A percentile compares a stretch with the other conserved stretches of the same genome.
Conservation (phyloP, 2,888 invertebrate genomes). For the Chymomyza fuscimana region DNA sequence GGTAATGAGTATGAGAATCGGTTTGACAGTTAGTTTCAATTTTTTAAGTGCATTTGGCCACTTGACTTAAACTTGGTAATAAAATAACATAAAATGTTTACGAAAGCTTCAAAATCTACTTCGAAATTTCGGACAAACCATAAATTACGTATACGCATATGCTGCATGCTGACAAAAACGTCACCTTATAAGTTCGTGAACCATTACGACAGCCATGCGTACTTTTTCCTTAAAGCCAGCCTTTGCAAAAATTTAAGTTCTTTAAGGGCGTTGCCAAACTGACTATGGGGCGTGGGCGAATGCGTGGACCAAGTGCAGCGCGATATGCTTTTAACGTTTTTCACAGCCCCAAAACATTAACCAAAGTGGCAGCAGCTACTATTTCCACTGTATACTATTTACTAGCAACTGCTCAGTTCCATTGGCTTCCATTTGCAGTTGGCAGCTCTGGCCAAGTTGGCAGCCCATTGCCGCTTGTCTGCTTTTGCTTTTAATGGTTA, state of each 20-base stretch:
- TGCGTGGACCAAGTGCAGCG: not conserved
- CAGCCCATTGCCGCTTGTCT: slow-evolving; percentile 7
- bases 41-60: not conserved
- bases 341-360: slow-evolving; percentile 56
- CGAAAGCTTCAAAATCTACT: too few relatives aligned
- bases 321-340: slow-evolving; percentile 56
- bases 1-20: not conserved
- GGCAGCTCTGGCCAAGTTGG: slow-evolving; percentile 18
- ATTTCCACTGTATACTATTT: not conserved
- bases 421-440: slow-evolving; percentile 58
- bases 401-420: slow-evolving; percentile 34
- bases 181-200: too few relatives aligned
- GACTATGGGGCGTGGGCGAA: too few relatives aligned
- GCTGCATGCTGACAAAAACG: too few relatives aligned
- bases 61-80: not conserved
- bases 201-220: too few relatives aligned
- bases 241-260: too few relatives aligned
- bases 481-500: slow-evolving; percentile 70
- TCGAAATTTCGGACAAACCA: too few relatives aligned
- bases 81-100: too few relatives aligned
- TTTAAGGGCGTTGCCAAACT: too few relatives aligned
- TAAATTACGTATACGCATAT: too few relatives aligned
- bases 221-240: too few relatives aligned
- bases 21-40: not conserved
- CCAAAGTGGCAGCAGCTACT: slow-evolving; percentile 56